A percentile compares a stretch with the other conserved stretches of the same genome.
phyloP scores from a whole-genome alignment of 2,888 invertebrate genomes.

The Glyphotaelius pellucidus region DNA sequence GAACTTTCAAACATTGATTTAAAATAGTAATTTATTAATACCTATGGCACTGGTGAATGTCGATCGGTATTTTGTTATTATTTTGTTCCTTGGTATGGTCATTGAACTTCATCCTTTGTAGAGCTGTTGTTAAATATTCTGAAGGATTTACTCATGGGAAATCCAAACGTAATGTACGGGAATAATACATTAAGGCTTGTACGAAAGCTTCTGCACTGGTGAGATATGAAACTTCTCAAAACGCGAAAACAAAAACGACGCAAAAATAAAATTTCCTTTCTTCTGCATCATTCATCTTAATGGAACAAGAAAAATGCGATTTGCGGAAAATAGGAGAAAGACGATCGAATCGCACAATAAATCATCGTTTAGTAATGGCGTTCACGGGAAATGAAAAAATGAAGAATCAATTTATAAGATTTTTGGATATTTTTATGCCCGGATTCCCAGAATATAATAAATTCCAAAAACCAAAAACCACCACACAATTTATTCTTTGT shows the following conservation, averaged over 20 bases:
- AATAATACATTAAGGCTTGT: background rate
- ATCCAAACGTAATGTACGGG: conserved; percentile 31
- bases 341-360: background rate
- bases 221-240: background rate
- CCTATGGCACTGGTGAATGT: too few relatives aligned
- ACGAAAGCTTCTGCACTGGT: background rate
- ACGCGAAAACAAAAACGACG: background rate
- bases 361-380: background rate
- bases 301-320: background rate
- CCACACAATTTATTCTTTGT: too few relatives aligned
- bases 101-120: background rate
- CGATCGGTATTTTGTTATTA: too few relatives aligned
- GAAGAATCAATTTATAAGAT: background rate
- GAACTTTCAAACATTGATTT: too few relatives aligned
- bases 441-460: background rate
- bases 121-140: background rate
- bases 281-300: background rate
- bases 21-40: too few relatives aligned
- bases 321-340: background rate
- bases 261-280: background rate
- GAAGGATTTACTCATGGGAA: conserved; percentile 26
- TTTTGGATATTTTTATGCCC: background rate
- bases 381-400: background rate
- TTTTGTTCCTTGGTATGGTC: background rate
- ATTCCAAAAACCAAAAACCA: too few relatives aligned